These are phyloP conservation scores for Argyrosomus regius DNA, from an alignment of 2,797 vertebrate genomes.

Conservation along the genomic window DNA sequence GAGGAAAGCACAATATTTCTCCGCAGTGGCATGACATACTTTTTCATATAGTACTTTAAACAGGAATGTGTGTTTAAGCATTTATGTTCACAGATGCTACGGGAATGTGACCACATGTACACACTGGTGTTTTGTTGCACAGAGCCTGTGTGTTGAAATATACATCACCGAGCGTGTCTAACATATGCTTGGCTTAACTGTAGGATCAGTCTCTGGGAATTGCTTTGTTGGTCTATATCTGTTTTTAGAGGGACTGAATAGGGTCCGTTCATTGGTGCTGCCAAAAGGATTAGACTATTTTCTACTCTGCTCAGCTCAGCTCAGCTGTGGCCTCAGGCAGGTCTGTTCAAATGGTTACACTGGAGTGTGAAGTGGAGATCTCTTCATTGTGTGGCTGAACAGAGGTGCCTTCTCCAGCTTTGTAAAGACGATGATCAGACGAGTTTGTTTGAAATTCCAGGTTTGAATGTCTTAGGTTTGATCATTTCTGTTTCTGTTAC, in stretches of 20 bases:
- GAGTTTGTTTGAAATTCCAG: slow-evolving; percentile 13
- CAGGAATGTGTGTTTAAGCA: neutral
- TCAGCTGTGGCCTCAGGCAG: slow-evolving; percentile 78
- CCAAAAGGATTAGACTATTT: slow-evolving; percentile 84
- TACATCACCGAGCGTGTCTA: slow-evolving; percentile 54
- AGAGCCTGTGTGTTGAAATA: slow-evolving; percentile 41
- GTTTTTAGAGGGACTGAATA: slow-evolving; percentile 69
- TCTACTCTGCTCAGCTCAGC: slow-evolving; percentile 70
- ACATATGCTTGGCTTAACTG: slow-evolving; percentile 58
- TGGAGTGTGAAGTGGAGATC: slow-evolving; percentile 56
- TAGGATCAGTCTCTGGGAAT: slow-evolving; percentile 53
- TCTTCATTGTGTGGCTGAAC: slow-evolving; percentile 55
- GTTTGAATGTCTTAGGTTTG: neutral
- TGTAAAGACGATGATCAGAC: slow-evolving; percentile 25
- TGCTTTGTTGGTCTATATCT: slow-evolving; percentile 64
- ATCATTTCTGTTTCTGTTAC: neutral
- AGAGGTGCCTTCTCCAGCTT: slow-evolving; percentile 27
- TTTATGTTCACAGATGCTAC: slow-evolving; percentile 14
- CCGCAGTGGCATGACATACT: neutral
- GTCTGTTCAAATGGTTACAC: slow-evolving; percentile 69
- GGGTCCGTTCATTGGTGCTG: slow-evolving; percentile 65
- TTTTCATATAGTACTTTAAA: slow-evolving; percentile 5
- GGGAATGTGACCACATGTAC: slow-evolving; percentile 16
- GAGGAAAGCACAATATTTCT: slow-evolving; percentile 11
- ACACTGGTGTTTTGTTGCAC: slow-evolving; percentile 26